These are phyloP conservation scores for Bungarus multicinctus DNA, from an alignment of 2,113 vertebrate genomes.

Conservation along the genomic window DNA sequence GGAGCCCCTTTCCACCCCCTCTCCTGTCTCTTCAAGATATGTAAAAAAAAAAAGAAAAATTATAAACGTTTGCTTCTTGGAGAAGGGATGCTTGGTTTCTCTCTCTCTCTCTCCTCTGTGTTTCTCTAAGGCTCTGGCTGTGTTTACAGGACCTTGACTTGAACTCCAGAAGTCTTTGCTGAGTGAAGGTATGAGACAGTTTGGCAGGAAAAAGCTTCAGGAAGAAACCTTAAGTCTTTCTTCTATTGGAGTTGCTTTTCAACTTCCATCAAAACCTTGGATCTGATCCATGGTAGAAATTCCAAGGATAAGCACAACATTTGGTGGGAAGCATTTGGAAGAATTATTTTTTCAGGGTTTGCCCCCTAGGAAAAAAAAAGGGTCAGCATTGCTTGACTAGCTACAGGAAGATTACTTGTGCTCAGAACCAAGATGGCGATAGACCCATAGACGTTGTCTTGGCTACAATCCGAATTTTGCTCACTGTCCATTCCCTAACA, in stretches of 20 bases:
- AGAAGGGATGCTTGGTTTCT: neutral
- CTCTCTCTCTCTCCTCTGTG: neutral
- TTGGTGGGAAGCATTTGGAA: neutral
- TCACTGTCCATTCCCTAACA: neutral
- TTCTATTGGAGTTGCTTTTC: neutral
- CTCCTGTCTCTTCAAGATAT: neutral
- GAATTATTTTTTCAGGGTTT: neutral
- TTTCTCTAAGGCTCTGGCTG: slow-evolving; percentile 7
- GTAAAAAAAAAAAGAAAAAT: neutral
- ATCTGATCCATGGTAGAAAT: neutral
- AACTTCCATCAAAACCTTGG: neutral
- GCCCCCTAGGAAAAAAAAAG: neutral
- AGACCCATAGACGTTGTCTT: neutral
- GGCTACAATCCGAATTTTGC: neutral
- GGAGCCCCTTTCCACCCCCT: neutral
- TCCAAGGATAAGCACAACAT: neutral
- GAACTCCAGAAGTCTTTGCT: slow-evolving; percentile 13
- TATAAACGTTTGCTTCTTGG: slow-evolving; percentile 20
- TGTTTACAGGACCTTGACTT: slow-evolving; percentile 41
- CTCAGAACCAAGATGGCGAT: neutral
- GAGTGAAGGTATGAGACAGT: neutral
- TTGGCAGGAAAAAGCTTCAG: neutral
- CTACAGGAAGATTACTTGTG: neutral
- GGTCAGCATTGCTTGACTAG: too few relatives aligned
- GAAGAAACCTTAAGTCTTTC: neutral